Conservation (phyloP, 2,888 invertebrate species). For the Linnaemya tessellans region DNA sequence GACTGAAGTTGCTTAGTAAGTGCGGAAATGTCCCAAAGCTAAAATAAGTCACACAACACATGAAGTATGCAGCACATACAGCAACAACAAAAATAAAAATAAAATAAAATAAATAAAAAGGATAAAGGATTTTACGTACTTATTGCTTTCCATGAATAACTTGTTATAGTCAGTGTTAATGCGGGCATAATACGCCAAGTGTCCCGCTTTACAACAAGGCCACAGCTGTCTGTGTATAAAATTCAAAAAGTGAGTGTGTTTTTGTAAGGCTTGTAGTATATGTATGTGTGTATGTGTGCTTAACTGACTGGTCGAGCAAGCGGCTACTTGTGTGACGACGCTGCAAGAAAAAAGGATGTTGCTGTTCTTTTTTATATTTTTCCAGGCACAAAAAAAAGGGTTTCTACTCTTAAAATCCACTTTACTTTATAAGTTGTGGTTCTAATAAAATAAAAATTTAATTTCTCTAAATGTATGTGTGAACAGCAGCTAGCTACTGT, state of each 20-base stretch:
- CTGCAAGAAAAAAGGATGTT: constrained; percentile 47
- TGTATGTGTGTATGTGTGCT: constrained; percentile 5
- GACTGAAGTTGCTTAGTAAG: constrained; percentile 67
- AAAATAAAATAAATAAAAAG: too few relatives aligned
- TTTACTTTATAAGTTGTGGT: constrained; percentile 80
- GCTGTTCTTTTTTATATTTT: constrained; percentile 31
- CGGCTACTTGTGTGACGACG: constrained; percentile 35
- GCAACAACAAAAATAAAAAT: not conserved
- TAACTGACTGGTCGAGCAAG: constrained; percentile 25
- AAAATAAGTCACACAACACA: constrained; percentile 75
- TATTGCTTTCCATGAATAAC: constrained; percentile 58
- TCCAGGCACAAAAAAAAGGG: constrained; percentile 58
- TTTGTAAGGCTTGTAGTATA: not conserved
- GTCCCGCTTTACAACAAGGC: constrained; percentile 68
- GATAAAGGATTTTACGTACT: constrained; percentile 48
- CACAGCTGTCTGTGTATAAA: constrained; percentile 59
- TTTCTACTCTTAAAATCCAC: constrained; percentile 75
- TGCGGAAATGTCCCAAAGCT: constrained; percentile 75
- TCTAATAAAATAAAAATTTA: constrained; percentile 77
- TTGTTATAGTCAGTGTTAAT: constrained; percentile 68
- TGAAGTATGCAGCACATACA: constrained; percentile 49
- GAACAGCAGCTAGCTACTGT: constrained; percentile 39
- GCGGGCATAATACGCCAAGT: constrained; percentile 71
- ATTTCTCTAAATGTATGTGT: constrained; percentile 62
- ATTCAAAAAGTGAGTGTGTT: not conserved